phyloP scores from a whole-genome alignment of 2,888 invertebrate genomes.

The Aromia moschata region DNA sequence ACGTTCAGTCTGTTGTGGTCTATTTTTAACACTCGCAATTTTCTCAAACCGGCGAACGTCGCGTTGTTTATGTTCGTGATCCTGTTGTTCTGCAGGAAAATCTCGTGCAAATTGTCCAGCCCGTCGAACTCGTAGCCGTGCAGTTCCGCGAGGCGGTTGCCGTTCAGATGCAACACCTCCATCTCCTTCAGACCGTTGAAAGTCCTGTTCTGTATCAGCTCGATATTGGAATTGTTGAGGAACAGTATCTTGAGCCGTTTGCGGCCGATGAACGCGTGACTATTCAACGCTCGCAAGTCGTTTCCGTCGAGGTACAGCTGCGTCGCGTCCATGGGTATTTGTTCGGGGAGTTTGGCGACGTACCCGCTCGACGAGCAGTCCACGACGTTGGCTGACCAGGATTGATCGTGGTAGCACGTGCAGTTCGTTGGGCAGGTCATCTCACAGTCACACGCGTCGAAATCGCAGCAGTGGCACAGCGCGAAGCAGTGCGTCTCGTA shows the following conservation, averaged over 20 bases:
- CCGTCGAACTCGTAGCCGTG: slow-evolving; percentile 85
- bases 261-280: slow-evolving; percentile 87
- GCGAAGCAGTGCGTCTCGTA: slow-evolving; percentile 88
- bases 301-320: slow-evolving; percentile 87
- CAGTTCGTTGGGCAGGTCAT: slow-evolving; percentile 90
- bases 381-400: slow-evolving; percentile 87
- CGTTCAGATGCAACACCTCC: slow-evolving; percentile 78
- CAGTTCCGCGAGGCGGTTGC: slow-evolving; percentile 75
- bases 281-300: slow-evolving; percentile 77
- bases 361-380: slow-evolving; percentile 80
- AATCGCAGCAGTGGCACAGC: slow-evolving; percentile 89
- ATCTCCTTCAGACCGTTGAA: slow-evolving; percentile 85
- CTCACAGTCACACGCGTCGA: slow-evolving; percentile 91
- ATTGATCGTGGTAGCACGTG: slow-evolving; percentile 88
- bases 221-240: slow-evolving; percentile 81
- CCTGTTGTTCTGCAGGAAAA: slow-evolving; percentile 79
- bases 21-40: slow-evolving; percentile 73
- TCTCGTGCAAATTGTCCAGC: slow-evolving; percentile 74
- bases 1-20: slow-evolving; percentile 77
- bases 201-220: slow-evolving; percentile 81
- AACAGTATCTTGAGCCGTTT: slow-evolving; percentile 80
- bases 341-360: slow-evolving; percentile 75
- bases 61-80: slow-evolving; percentile 75
- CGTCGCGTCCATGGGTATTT: slow-evolving; percentile 92
- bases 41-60: slow-evolving; percentile 74